Conservation (phyloP, 2,888 invertebrate species). For the Drosophila engyochracea region DNA sequence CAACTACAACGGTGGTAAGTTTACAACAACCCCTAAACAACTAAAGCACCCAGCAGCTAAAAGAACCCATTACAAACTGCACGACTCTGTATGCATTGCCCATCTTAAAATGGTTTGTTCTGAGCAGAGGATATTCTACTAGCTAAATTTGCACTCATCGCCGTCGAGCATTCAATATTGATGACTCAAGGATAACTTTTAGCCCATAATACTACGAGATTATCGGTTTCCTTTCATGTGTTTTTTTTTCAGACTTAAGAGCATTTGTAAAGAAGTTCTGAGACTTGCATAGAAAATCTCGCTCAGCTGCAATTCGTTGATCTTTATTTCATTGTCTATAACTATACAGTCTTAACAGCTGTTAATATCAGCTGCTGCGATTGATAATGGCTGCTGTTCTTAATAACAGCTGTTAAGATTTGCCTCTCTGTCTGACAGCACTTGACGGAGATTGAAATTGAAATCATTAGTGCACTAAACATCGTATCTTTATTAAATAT, state of each 20-base stretch:
- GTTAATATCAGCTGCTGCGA: background rate
- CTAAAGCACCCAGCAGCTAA: background rate
- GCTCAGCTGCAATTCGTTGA: background rate
- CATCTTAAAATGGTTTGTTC: too few relatives aligned
- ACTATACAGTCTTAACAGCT: background rate
- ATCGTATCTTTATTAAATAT: background rate
- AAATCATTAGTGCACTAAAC: background rate
- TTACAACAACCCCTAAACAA: background rate
- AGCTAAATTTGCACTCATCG: background rate
- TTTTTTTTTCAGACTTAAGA: background rate
- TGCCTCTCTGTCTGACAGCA: background rate
- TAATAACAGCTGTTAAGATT: background rate
- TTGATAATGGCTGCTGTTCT: background rate
- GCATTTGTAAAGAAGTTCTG: background rate
- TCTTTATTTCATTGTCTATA: background rate
- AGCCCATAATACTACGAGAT: background rate
- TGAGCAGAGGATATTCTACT: background rate
- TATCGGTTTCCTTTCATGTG: background rate
- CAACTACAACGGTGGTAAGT: slow-evolving; percentile 79
- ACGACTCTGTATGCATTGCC: background rate
- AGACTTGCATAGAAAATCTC: background rate
- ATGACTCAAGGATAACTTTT: background rate
- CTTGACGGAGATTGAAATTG: background rate
- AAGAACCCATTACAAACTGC: background rate
- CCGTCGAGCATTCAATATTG: background rate